Evolutionary conservation across 2,888 invertebrate species (phyloP), one percentile per base, ranked within the genome.

Genomic region (Athripsodes cinereus): DNA sequence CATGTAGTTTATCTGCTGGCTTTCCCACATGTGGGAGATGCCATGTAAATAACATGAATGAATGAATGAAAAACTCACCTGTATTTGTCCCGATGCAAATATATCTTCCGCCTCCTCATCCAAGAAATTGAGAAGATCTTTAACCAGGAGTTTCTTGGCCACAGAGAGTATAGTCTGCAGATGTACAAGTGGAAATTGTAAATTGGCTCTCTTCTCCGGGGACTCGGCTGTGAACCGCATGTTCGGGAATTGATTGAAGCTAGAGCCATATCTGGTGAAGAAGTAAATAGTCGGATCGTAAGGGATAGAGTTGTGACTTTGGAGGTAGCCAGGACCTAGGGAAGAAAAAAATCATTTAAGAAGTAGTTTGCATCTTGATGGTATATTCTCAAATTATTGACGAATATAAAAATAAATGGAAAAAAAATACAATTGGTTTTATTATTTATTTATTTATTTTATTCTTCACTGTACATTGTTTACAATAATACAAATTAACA

Each of bases 261-360:
- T 92, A 0, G 96, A 94, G 8, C 96, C 96, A 69, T 92, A 92
- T 68, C 92, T 90, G 58, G 89, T 85, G 68, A 96, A 96, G 73
- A 94, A 96, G 70, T 92, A 89, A 0, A 87, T 87, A 0, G 87
- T 85, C 0, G 91, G 87, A 73, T 93, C 90, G 64, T 88, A 90
- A 0, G 87, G 85, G 1, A 87, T 82, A 0, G 86, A 85, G 61
- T 81, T 80, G 65, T 85, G 86, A 60, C 81, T 81, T 52, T 81
- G 77, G 0, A 82, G 66, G 0, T 81, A 79, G 0, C 72, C 74
- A 2, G 76, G 66, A 40, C n/a, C n/a, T n/a, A n/a, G n/a, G n/a
- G n/a, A 31, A 31, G 11, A 31, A 31, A 8, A 31, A 31, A 11
- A 64, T 77, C 76, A 0, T 80, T 67, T 1, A 74, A 73, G 31